These are phyloP conservation scores for Phylloscopus trochiloides DNA, from an alignment of 2,113 vertebrate genomes.

Conservation along the genomic window DNA sequence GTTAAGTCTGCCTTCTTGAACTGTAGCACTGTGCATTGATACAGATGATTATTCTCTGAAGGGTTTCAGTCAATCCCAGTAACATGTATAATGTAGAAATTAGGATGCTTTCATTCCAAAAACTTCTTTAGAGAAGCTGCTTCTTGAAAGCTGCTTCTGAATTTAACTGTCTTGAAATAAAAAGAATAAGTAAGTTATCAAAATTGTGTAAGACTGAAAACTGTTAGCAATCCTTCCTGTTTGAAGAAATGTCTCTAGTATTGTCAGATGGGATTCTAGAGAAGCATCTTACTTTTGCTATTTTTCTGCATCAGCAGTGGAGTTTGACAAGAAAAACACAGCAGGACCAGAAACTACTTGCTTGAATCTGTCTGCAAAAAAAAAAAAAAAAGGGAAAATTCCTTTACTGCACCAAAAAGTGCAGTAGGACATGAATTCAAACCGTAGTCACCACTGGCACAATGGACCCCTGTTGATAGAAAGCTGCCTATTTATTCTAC, in stretches of 20 bases:
- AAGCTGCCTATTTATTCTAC: neutral
- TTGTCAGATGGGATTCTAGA: neutral
- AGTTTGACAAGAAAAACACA: slow-evolving; percentile 10
- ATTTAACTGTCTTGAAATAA: neutral
- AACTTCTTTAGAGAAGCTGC: neutral
- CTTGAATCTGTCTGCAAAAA: neutral
- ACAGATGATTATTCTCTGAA: neutral
- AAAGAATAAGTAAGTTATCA: neutral
- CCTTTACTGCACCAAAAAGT: neutral
- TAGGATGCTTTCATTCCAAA: neutral
- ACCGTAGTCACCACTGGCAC: neutral
- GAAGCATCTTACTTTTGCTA: neutral
- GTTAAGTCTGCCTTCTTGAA: neutral
- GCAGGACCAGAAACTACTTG: neutral
- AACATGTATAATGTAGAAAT: neutral
- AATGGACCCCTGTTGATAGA: neutral
- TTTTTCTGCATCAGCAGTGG: slow-evolving; percentile 31
- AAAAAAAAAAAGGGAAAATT: neutral
- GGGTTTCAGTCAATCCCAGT: neutral
- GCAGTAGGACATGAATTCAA: neutral
- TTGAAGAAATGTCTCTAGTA: neutral
- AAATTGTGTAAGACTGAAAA: neutral
- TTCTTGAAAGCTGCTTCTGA: neutral
- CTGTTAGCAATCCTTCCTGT: neutral
- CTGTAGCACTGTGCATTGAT: neutral